Percentiles rank a stretch among this genome's conserved stretches.
These are phyloP conservation scores for Hypanus sabinus DNA, from an alignment of 2,113 vertebrate species.

Conservation along the genomic window DNA sequence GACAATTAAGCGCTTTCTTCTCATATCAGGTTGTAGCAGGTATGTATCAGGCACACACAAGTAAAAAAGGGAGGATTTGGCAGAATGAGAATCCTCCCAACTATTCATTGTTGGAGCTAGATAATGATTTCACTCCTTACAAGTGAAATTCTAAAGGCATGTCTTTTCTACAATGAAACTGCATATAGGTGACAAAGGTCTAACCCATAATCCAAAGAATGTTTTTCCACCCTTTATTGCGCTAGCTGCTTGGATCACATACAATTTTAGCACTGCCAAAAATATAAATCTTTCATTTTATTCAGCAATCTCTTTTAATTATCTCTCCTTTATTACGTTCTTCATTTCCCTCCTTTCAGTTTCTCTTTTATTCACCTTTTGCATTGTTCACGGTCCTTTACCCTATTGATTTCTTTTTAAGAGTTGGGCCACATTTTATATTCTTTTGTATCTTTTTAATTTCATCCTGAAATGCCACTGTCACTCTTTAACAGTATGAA, in stretches of 20 bases:
- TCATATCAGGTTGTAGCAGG: slow-evolving; percentile 34
- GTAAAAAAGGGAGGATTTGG: not conserved
- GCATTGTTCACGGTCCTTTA: not conserved
- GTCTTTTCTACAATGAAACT: not conserved
- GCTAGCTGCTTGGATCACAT: slow-evolving; percentile 8
- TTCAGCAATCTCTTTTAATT: not conserved
- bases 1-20: slow-evolving; percentile 19
- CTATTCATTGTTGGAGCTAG: slow-evolving; percentile 9
- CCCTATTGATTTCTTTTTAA: not conserved
- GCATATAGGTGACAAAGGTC: not conserved
- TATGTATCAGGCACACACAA: slow-evolving; percentile 6
- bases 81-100: not conserved
- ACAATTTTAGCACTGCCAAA: not conserved
- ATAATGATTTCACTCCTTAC: slow-evolving; percentile 25
- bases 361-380: slow-evolving; percentile 16
- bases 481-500: not conserved
- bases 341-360: not conserved
- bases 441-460: slow-evolving; percentile 12
- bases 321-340: not conserved
- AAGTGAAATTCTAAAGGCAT: slow-evolving; percentile 22
- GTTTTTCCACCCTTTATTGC: not conserved
- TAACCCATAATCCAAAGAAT: slow-evolving; percentile 15
- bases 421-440: not conserved
- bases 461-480: not conserved
- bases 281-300: slow-evolving; percentile 29